phyloP scores from a whole-genome alignment of 1,140 invertebrate species.

The Oncopeltus fasciatus region DNA sequence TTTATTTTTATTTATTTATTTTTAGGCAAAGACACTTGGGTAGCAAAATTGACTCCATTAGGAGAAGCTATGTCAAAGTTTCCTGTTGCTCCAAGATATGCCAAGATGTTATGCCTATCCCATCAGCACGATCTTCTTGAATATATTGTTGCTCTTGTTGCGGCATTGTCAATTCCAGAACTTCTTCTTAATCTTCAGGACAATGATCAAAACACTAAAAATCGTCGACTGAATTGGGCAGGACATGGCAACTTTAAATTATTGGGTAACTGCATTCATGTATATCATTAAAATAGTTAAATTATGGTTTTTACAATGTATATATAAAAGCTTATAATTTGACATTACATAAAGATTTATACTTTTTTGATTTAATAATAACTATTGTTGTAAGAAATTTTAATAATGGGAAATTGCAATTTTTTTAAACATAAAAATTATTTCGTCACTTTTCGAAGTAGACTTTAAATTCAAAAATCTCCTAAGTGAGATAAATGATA shows the following conservation, averaged over 20 bases:
- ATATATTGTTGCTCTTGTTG: constrained; percentile 78
- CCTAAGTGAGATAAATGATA: too few relatives aligned
- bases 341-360: too few relatives aligned
- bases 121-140: constrained; percentile 72
- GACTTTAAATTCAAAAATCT: too few relatives aligned
- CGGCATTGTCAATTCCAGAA: constrained; percentile 81
- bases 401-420: too few relatives aligned
- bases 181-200: constrained; percentile 35
- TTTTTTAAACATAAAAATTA: too few relatives aligned
- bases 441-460: too few relatives aligned
- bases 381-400: too few relatives aligned
- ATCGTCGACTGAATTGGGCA: constrained; percentile 50
- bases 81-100: constrained; percentile 80
- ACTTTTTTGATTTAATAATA: too few relatives aligned
- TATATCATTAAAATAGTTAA: too few relatives aligned
- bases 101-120: constrained; percentile 86
- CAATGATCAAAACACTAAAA: constrained; percentile 22
- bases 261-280: too few relatives aligned
- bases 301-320: too few relatives aligned
- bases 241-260: constrained; percentile 54
- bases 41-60: constrained; percentile 42
- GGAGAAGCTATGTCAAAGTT: constrained; percentile 78
- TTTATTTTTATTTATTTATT: constrained; percentile 13
- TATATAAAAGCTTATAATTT: too few relatives aligned
- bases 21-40: constrained; percentile 25